Evolutionary conservation across 1,140 invertebrate genomes (phyloP).

Genomic region (Cydia amplana): DNA sequence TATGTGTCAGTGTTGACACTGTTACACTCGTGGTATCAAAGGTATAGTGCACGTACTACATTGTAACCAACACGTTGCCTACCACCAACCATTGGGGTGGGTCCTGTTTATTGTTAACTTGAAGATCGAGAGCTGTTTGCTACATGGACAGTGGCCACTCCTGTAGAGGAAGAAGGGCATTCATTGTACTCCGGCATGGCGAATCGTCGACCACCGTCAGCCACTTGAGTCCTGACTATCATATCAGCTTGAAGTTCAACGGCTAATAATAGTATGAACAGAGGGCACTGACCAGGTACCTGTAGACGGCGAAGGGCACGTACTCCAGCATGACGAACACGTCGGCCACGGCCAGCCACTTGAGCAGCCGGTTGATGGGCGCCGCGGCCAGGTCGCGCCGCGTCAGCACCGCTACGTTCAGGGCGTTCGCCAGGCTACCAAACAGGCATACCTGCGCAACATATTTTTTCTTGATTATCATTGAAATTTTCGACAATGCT

Average conservation of each 20-base stretch:
- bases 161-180: constrained; percentile 90
- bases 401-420: constrained; percentile 94
- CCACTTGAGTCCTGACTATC: constrained; percentile 78
- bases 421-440: constrained; percentile 92
- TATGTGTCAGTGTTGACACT: no score
- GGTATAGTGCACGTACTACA: constrained; percentile 90
- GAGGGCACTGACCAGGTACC: constrained; percentile 83
- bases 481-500: no score
- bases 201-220: constrained; percentile 90
- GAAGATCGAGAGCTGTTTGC: neutral
- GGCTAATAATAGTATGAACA: neutral
- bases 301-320: constrained; percentile 89
- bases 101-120: constrained; percentile 35
- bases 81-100: constrained; percentile 85
- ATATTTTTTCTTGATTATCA: neutral
- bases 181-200: constrained; percentile 94
- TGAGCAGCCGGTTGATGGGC: constrained; percentile 91
- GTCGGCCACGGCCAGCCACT: constrained; percentile 88
- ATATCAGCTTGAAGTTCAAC: neutral
- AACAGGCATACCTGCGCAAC: constrained; percentile 87
- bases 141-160: constrained; percentile 36
- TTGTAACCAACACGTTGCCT: constrained; percentile 90
- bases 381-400: constrained; percentile 88
- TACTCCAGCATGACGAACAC: constrained; percentile 94
- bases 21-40: no score